A percentile compares a stretch with the other conserved stretches of the same genome.
Evolutionary conservation across 2,797 vertebrate species (phyloP).

Genomic region (Gallirallus australis): DNA sequence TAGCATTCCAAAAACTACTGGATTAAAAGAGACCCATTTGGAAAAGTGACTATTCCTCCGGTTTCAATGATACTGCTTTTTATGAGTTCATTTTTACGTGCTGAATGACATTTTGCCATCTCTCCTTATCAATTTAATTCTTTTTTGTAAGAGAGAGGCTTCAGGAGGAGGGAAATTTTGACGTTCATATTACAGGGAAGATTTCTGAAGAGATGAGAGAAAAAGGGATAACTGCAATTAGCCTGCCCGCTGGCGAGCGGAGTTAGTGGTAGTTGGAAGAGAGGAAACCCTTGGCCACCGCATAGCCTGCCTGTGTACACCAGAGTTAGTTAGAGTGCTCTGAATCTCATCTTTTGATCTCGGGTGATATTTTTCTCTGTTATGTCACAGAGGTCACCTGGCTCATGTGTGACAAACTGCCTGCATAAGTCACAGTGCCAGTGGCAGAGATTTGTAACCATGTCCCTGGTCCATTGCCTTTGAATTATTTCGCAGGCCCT

Average conservation of each 20-base stretch:
- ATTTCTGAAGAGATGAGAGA: background rate
- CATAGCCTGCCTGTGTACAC: background rate
- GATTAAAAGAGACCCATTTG: background rate
- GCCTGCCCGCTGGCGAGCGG: background rate
- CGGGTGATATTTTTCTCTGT: conserved; percentile 80
- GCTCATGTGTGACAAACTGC: conserved; percentile 93
- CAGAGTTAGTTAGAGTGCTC: conserved; percentile 66
- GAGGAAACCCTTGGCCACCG: background rate
- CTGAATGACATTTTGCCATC: background rate
- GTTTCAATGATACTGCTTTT: background rate
- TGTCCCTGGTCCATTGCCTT: conserved; percentile 97
- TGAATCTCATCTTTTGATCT: conserved; percentile 81
- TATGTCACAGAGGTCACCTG: conserved; percentile 89
- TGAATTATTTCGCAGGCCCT: conserved; percentile 93
- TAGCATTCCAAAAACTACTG: background rate
- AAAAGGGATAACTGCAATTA: background rate
- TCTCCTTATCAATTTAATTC: background rate
- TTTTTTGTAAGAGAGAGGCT: background rate
- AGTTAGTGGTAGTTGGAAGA: background rate
- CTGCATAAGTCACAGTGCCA: conserved; percentile 87
- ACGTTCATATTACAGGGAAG: background rate
- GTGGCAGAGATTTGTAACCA: conserved; percentile 96
- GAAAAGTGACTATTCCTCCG: background rate
- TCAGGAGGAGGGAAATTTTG: background rate
- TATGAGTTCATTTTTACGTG: background rate